Conservation (phyloP, 2,797 vertebrate species). For the Toxotes lorentzi region DNA sequence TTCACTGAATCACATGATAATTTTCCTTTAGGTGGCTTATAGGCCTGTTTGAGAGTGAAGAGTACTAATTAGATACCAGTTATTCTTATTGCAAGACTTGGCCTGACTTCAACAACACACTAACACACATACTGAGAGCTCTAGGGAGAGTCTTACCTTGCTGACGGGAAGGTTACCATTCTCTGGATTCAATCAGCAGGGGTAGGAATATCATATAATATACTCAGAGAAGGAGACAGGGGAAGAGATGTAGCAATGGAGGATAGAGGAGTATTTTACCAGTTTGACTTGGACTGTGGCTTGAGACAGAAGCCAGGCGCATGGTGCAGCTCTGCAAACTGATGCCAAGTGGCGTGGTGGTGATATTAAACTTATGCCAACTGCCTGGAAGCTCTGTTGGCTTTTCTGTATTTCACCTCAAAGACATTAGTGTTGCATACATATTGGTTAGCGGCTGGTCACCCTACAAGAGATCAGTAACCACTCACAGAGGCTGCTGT, state of each 20-base stretch:
- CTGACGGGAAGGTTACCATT: conserved; percentile 74
- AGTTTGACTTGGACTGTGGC: conserved; percentile 46
- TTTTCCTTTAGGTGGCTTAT: conserved; percentile 25
- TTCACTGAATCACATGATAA: conserved; percentile 35
- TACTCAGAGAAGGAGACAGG: conserved; percentile 29
- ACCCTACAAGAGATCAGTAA: conserved; percentile 6
- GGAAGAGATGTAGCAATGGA: conserved; percentile 13
- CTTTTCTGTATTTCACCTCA: conserved; percentile 27
- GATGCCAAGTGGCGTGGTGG: conserved; percentile 42
- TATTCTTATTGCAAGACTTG: conserved; percentile 56
- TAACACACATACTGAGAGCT: conserved; percentile 53
- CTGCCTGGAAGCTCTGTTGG: conserved; percentile 32
- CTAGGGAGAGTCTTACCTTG: conserved; percentile 62
- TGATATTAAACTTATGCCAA: conserved; percentile 51
- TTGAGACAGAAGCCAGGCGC: conserved; percentile 50
- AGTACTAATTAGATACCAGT: conserved; percentile 61
- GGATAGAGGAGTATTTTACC: conserved; percentile 23
- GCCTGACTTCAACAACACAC: conserved; percentile 50
- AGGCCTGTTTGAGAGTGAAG: conserved; percentile 49
- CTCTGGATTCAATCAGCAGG: conserved; percentile 44
- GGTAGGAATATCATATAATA: conserved; percentile 58
- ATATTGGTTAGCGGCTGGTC: conserved; percentile 26
- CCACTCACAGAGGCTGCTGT: background rate
- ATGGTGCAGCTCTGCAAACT: conserved; percentile 35
- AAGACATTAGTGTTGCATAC: conserved; percentile 22